Base-by-base conservation (phyloP, 1,140 invertebrate species). In the Pseudomyrmex dendroicus region DNA sequence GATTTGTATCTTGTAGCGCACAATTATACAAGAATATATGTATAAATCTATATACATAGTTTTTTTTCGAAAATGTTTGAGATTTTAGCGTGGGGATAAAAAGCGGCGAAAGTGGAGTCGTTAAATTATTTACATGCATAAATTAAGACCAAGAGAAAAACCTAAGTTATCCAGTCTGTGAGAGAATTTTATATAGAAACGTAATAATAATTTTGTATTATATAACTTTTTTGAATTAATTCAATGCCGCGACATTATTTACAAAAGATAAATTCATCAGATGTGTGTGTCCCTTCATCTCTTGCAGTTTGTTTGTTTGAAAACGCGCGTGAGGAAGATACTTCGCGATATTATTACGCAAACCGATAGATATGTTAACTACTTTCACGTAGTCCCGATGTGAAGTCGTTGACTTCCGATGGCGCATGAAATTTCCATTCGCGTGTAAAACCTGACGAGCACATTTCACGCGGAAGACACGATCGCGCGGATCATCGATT, bases 361-460 rank as follows among this genome's bases (percentile, higher is more conserved):
- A 84, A 82, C 59, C 13, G 3, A 73, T 82, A 84, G 77, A 84
- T 54, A 56, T 63, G 76, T 22, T 84, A 82, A 82, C 59, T 82
- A 82, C 83, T 84, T 84, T 84, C 83, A 84, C 83, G 17, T 3
- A 44, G 44, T 62, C 48, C 20, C 48, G 9, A 17, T 12, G 22
- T 57, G 52, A 17, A 67, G 56, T 44, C 46, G 15, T 73, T 66
- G 44, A 66, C 62, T 63, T 84, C 52, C 59, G 63, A 82, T 20
- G 25, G 9, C 20, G 61, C 22, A 50, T 70, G 25, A 56, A 82
- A 84, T 25, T 78, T 22, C 12, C 50, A 64, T 68, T 46, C 25
- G n/a, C 35, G n/a, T 1, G n/a, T 50, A 7, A 2, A 72, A n/a
- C 12, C 46, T 35, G n/a, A 80, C 46, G 20, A 72, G 15, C 17